These are phyloP conservation scores for Periophthalmus magnuspinnatus DNA, from an alignment of 2,797 vertebrate species.

Conservation along the genomic window DNA sequence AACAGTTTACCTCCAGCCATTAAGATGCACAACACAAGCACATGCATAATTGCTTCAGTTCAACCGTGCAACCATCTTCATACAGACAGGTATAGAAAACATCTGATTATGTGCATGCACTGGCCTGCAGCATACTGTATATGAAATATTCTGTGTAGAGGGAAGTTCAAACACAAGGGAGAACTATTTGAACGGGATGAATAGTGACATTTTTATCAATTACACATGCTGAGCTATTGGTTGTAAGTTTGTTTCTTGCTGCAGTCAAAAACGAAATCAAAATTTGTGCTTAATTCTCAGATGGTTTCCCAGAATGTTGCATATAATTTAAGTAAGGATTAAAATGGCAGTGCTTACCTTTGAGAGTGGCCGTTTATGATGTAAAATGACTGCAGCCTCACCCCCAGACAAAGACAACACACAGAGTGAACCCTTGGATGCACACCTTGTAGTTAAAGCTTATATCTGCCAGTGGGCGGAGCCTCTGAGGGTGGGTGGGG, in stretches of 20 bases:
- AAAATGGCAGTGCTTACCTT: conserved; percentile 60
- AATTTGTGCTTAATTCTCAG: background rate
- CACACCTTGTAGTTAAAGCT: conserved; percentile 85
- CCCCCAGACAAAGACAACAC: conserved; percentile 46
- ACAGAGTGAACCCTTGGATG: conserved; percentile 64
- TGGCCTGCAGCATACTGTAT: background rate
- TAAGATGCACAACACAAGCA: conserved; percentile 36
- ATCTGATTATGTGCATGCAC: conserved; percentile 19
- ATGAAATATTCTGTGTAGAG: conserved; percentile 16
- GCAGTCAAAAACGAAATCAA: background rate
- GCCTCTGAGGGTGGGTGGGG: conserved; percentile 65
- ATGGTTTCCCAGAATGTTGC: background rate
- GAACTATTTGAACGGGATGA: background rate
- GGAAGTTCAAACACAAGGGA: background rate
- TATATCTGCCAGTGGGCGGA: conserved; percentile 96
- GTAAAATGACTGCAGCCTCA: conserved; percentile 62
- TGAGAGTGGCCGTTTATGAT: conserved; percentile 43
- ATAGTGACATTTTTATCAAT: background rate
- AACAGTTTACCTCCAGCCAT: conserved; percentile 67
- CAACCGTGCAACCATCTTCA: conserved; percentile 17
- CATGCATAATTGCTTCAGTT: conserved; percentile 42
- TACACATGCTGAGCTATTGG: background rate
- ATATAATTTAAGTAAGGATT: background rate
- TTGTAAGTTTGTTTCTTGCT: background rate
- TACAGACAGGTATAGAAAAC: conserved; percentile 19